Evolutionary conservation across 2,797 vertebrate genomes (phyloP), one percentile per base, ranked within the genome.

Genomic region (Varecia variegata): DNA sequence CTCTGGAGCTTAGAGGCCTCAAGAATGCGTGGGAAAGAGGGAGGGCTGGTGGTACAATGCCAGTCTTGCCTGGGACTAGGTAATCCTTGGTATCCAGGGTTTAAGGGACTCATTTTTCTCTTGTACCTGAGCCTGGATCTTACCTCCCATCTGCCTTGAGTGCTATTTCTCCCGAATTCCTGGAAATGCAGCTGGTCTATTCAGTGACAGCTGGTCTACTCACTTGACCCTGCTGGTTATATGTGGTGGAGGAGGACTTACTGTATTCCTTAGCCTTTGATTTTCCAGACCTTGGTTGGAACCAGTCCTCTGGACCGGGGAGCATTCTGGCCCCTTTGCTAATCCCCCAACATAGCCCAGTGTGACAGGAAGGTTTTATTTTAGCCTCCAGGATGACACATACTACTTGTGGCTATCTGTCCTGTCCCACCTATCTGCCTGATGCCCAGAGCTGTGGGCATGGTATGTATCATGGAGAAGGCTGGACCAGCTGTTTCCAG

Each of bases 231-330:
- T 95, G 35, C 45, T 77, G 54, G 82, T 73, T 96, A 79, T 90
- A 18, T 73, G 88, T 93, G 50, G 25, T 70, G 5, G 27, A 77
- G 50, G 77, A 74, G 50, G 50, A 93, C 70, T 71, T 86, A 67
- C 45, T 73, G 15, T 83, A 23, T 88, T 68, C 47, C 62, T 95
- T 90, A 80, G 83, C 71, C 10, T 96, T 96, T 10, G 8, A 12
- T 84, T 88, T 79, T 67, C 68, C 15, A 85, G 50, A 52, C 32
- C 35, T 81, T 97, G 54, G 52, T 91, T 94, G 54, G 56, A 95
- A 86, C 62, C 32, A 60, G 38, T 95, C n/a, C 17, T 90, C 56
- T 95, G 47, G 35, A 52, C 30, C 21, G 35, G 40, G 47, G 43
- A 50, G 23, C 71, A 43, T 79, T 93, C 32, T 93, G 25, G 68